Evolutionary conservation across 2,113 vertebrate species (phyloP).

Genomic region (Rutilus rutilus): DNA sequence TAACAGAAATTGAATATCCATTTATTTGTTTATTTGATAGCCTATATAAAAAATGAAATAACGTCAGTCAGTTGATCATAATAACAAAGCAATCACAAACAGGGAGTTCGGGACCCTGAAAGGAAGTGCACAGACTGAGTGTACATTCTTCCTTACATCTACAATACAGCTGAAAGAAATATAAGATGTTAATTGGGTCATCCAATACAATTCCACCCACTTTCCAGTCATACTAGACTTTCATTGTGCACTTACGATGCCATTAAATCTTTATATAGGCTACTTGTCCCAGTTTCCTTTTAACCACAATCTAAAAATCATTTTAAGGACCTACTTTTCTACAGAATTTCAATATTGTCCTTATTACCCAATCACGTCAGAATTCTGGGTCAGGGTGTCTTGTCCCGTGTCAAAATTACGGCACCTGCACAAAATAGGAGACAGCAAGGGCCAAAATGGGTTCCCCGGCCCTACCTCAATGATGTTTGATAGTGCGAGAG

Average conservation of each 20-base stretch:
- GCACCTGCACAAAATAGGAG: neutral
- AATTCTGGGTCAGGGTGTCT: constrained; percentile 23
- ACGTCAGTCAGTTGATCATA: neutral
- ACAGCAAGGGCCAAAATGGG: neutral
- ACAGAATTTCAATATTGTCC: neutral
- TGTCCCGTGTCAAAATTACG: constrained; percentile 12
- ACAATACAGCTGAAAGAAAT: neutral
- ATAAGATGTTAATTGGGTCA: constrained; percentile 17
- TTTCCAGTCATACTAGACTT: constrained; percentile 21
- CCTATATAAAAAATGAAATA: neutral
- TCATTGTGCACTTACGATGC: neutral
- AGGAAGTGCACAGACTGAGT: neutral
- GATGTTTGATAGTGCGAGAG: neutral
- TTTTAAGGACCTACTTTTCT: neutral
- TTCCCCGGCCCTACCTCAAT: neutral
- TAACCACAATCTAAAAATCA: constrained; percentile 19
- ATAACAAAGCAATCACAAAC: neutral
- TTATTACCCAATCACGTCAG: constrained; percentile 3
- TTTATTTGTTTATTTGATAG: neutral
- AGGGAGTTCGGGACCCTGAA: neutral
- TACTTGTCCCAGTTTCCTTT: constrained; percentile 10
- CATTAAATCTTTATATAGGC: constrained; percentile 8
- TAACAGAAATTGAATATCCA: no score
- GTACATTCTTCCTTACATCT: neutral
- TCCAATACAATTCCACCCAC: constrained; percentile 24